Conservation (phyloP, 2,888 invertebrate species). For the Helicoverpa assulta region DNA sequence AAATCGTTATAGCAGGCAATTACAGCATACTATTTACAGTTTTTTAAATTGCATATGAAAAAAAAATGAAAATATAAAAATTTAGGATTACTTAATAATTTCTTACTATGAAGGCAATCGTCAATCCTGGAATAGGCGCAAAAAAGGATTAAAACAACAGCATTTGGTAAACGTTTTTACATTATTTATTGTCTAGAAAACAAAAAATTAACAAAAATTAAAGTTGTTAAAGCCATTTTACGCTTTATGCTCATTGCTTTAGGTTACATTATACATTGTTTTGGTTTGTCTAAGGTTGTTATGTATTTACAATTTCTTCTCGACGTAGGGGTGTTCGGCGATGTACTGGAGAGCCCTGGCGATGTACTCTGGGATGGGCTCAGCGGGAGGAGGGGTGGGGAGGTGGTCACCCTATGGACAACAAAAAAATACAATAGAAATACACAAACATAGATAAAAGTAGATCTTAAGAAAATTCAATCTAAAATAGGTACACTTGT, state of each 20-base stretch:
- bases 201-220: conserved; percentile 61
- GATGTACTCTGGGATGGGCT: conserved; percentile 86
- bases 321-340: conserved; percentile 81
- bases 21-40: too few relatives aligned
- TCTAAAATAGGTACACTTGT: background rate
- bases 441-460: background rate
- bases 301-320: conserved; percentile 57
- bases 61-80: too few relatives aligned
- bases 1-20: background rate
- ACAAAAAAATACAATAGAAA: conserved; percentile 37
- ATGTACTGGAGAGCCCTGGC: conserved; percentile 83
- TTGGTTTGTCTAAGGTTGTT: conserved; percentile 44
- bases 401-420: conserved; percentile 72
- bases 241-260: conserved; percentile 33
- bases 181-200: conserved; percentile 66
- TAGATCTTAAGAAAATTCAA: background rate
- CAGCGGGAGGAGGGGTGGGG: conserved; percentile 78
- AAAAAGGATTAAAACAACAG: conserved; percentile 31
- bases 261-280: conserved; percentile 34
- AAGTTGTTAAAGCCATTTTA: conserved; percentile 64
- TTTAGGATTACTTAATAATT: too few relatives aligned
- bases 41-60: too few relatives aligned
- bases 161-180: conserved; percentile 55
- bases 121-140: background rate
- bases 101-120: background rate